Percentiles rank a stretch among this genome's conserved stretches.
Evolutionary conservation across 2,888 invertebrate genomes (phyloP).

Genomic region (Archips xylosteana): DNA sequence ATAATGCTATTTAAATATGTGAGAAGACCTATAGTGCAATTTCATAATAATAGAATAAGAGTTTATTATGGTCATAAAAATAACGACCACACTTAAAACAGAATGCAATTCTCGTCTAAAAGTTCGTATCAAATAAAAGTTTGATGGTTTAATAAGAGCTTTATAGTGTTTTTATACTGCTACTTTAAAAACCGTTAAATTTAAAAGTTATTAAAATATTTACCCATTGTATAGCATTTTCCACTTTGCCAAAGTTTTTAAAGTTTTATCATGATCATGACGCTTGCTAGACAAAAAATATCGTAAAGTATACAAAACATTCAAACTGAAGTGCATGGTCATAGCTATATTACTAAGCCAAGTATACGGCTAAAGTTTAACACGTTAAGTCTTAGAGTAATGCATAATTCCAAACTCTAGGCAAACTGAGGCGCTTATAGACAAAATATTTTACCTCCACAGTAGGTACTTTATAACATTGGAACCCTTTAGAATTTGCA

Average conservation of each 20-base stretch:
- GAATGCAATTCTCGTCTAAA: not conserved
- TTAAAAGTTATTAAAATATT: not conserved
- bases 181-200: not conserved
- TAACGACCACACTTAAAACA: conserved; percentile 1
- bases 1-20: not conserved
- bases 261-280: conserved; percentile 2
- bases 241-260: not conserved
- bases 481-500: conserved; percentile 74
- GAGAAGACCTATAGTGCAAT: not conserved
- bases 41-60: conserved; percentile 1
- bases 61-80: not conserved
- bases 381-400: conserved; percentile 45
- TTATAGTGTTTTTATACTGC: not conserved
- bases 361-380: conserved; percentile 32
- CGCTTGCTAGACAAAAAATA: conserved; percentile 5
- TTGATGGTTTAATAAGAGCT: conserved; percentile 11
- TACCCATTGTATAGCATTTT: not conserved
- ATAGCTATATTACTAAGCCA: not conserved
- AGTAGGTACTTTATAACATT: conserved; percentile 63
- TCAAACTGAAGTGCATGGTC: conserved; percentile 22
- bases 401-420: conserved; percentile 52
- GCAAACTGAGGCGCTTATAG: conserved; percentile 52
- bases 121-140: conserved; percentile 6
- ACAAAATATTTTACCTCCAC: conserved; percentile 70
- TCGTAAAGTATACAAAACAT: conserved; percentile 5